A percentile compares a stretch with the other conserved stretches of the same genome.
Evolutionary conservation across 1,140 invertebrate genomes (phyloP).

Genomic region (Pantala flavescens): DNA sequence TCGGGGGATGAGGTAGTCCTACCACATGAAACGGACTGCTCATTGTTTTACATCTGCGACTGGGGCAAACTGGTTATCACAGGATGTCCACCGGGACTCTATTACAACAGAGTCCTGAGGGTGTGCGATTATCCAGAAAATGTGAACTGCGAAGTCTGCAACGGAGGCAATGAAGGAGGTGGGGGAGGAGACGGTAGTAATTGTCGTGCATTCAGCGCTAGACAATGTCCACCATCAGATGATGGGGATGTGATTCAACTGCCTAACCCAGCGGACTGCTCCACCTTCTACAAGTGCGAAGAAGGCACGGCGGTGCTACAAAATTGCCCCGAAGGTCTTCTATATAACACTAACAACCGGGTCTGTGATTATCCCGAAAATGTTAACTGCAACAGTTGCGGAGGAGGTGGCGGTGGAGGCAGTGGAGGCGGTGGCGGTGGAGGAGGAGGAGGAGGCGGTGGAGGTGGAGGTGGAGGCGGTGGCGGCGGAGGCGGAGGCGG

Average conservation of each 20-base stretch:
- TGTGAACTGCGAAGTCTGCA: conserved; percentile 19
- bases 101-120: conserved; percentile 30
- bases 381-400: too few relatives aligned
- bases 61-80: conserved; percentile 26
- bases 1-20: too few relatives aligned
- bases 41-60: conserved; percentile 29
- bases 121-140: conserved; percentile 28
- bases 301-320: conserved; percentile 22
- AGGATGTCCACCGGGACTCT: conserved; percentile 30
- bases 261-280: conserved; percentile 26
- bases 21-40: conserved; percentile 26
- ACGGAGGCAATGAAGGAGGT: too few relatives aligned
- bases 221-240: too few relatives aligned
- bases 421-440: too few relatives aligned
- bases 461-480: too few relatives aligned
- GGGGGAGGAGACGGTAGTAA: too few relatives aligned
- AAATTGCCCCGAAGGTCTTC: conserved; percentile 19
- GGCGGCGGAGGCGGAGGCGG: too few relatives aligned
- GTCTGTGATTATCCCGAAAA: conserved; percentile 26
- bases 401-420: too few relatives aligned
- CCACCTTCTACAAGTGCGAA: conserved; percentile 30
- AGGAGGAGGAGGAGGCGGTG: too few relatives aligned
- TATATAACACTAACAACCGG: conserved; percentile 23
- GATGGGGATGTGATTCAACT: conserved; percentile 6
- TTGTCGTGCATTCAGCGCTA: too few relatives aligned